Evolutionary conservation across 2,113 vertebrate species (phyloP), one percentile per base, ranked within the genome.

Genomic region (Catharus fuscescens): DNA sequence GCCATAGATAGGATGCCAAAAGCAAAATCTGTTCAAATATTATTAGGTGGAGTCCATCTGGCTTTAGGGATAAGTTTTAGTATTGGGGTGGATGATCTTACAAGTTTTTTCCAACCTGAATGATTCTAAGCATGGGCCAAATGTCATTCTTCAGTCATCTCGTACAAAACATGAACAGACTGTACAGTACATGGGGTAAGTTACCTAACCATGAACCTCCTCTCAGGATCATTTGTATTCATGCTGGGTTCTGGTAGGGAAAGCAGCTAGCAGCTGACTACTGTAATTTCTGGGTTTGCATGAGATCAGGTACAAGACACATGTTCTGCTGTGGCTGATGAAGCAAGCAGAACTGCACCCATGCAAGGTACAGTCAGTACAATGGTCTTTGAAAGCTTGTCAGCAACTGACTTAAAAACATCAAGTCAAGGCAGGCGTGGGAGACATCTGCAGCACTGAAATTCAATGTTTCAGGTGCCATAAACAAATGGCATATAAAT

Each of bases 151-250:
- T 48, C 52, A 50, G n/a, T 82, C 25, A 31, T 14, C 53, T 74
- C 8, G 2, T 59, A 48, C 40, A 42, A 36, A 34, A 44, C 16
- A 29, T 6, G 21, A 23, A 38, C 62, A 67, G 47, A 62, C 6
- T 4, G 3, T 14, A 14, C 25, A 47, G 32, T 18, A 38, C 32
- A 56, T 0, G 0, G 36, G 4, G 5, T 36, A 26, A 18, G 18
- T 64, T 80, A 86, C 23, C 32, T 83, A 80, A 64, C 25, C 32
- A 34, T 32, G 71, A 79, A 42, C 20, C 45, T 62, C 28, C 15
- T 86, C 34, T 40, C 50, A 34, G 26, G 25, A 60, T 25, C 4
- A 28, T 71, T 86, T 71, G 18, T 38, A 54, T 67, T 82, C 25
- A 5, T 28, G 16, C 5, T 7, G 62, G 53, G 12, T 57, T 91